Percentiles rank a stretch among this genome's conserved stretches.
Evolutionary conservation across 2,797 vertebrate genomes (phyloP).

Genomic region (Tokudaia muenninki): DNA sequence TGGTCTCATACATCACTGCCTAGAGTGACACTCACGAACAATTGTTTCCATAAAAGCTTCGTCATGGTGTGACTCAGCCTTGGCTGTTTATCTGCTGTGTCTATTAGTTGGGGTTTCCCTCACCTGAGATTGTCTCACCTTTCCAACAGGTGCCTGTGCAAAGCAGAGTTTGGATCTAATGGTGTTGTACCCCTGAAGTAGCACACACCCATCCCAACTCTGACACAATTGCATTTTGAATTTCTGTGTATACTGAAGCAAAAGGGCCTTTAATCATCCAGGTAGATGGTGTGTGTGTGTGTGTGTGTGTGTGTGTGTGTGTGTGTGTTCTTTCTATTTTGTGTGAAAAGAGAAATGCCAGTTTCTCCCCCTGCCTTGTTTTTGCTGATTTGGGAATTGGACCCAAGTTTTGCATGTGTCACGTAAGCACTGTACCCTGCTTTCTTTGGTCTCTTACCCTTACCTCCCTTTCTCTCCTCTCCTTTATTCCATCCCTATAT

Average conservation of each 20-base stretch:
- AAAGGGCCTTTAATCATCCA: background rate
- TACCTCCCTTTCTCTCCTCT: background rate
- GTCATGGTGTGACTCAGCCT: background rate
- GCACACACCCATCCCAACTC: background rate
- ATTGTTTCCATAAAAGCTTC: background rate
- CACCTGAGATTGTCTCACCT: fast-evolving
- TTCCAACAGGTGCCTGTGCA: background rate
- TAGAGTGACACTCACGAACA: background rate
- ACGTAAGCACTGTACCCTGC: too few species aligned
- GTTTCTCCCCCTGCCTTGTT: background rate
- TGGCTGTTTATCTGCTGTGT: background rate
- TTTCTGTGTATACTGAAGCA: background rate
- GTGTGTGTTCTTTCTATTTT: background rate
- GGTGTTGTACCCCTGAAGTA: background rate
- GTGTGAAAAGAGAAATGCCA: background rate
- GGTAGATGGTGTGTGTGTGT: background rate
- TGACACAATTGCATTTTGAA: background rate
- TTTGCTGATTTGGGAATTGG: too few species aligned
- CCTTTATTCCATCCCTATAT: background rate
- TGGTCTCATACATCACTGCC: background rate
- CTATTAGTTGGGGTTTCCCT: background rate
- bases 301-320: background rate
- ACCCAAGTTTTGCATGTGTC: background rate
- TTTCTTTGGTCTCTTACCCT: background rate
- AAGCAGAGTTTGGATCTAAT: background rate